Evolutionary conservation across 2,888 invertebrate species (phyloP).

Genomic region (Anaspis maculata): DNA sequence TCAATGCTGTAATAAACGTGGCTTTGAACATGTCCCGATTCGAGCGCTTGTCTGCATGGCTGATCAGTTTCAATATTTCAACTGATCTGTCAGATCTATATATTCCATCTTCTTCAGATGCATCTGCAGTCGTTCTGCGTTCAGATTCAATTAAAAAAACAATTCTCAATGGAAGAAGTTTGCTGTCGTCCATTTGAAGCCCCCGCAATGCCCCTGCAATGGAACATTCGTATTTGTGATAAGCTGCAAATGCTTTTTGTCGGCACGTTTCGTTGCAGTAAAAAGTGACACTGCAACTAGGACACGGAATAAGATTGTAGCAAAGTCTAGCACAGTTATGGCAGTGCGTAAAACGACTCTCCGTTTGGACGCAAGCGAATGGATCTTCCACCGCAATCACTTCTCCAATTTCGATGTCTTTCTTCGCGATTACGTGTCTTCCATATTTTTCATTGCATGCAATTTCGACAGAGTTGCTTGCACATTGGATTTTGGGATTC

Average conservation of each 20-base stretch:
- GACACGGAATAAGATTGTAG: slow-evolving; percentile 38
- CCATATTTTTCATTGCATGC: not conserved
- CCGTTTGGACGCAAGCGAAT: not conserved
- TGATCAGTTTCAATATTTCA: slow-evolving; percentile 46
- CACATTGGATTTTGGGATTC: slow-evolving; percentile 30
- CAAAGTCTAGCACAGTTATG: slow-evolving; percentile 1
- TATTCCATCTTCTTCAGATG: not conserved
- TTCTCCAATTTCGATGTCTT: not conserved
- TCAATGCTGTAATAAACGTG: not conserved
- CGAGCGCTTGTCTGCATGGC: not conserved
- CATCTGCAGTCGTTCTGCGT: not conserved
- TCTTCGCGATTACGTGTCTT: not conserved
- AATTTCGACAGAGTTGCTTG: not conserved
- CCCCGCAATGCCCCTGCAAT: slow-evolving; percentile 39
- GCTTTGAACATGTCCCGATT: slow-evolving; percentile 37
- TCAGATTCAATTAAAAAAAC: slow-evolving; percentile 28
- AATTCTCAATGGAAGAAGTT: not conserved
- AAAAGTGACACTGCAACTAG: slow-evolving; percentile 49
- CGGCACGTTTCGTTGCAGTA: slow-evolving; percentile 57
- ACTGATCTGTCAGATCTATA: slow-evolving; percentile 38
- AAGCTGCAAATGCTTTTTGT: slow-evolving; percentile 40
- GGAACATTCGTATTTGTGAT: slow-evolving; percentile 60
- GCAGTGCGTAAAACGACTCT: not conserved
- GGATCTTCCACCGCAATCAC: not conserved
- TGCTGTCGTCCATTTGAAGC: not conserved